Base-by-base conservation (phyloP, 2,797 vertebrate genomes). In the Gouania willdenowi region DNA sequence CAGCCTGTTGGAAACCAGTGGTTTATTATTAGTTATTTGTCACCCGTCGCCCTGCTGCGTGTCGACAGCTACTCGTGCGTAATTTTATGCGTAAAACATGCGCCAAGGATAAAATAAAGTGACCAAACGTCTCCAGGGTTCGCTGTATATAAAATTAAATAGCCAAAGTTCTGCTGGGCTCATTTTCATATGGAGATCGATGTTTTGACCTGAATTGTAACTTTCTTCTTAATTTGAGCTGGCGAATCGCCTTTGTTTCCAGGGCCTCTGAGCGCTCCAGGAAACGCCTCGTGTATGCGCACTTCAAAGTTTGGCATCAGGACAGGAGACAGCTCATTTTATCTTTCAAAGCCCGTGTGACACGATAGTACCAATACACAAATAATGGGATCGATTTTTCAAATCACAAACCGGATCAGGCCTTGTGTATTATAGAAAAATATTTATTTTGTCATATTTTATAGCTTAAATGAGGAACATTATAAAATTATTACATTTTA, bases 1-100 rank as follows among this genome's bases (percentile, higher is more conserved):
- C 91, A 0, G 95, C 95, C 97, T 99, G 57, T 44, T 33, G 43
- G 31, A 47, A 48, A 27, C 2, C 8, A 31, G 4, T 6, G 3
- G 4, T 6, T 20, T 20, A 19, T 23, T 4, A 5, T 18, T 13
- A 14, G 19, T 17, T 5, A 1, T 4, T 2, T 56, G 92, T 77
- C 72, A 96, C 94, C 55, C 89, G 76, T 54, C 94, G 90, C 13
- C 96, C 96, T 0, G 88, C 94, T 41, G 92, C 93, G 9, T 98
- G 77, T 98, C 98, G 45, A 98, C 92, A 14, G 94, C 88, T 1
- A 96, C 95, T 1, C 94, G 91, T 4, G 2, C 2, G 2, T 16
- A 10, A 2, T 26, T 8, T 25, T 8, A 3, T 3, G 6, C n/a
- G n/a, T n/a, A n/a, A n/a, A n/a, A n/a, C n/a, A 7, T 3, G 2